These are phyloP conservation scores for Aptenodytes forsteri DNA, from an alignment of 2,113 vertebrate species.

Conservation along the genomic window DNA sequence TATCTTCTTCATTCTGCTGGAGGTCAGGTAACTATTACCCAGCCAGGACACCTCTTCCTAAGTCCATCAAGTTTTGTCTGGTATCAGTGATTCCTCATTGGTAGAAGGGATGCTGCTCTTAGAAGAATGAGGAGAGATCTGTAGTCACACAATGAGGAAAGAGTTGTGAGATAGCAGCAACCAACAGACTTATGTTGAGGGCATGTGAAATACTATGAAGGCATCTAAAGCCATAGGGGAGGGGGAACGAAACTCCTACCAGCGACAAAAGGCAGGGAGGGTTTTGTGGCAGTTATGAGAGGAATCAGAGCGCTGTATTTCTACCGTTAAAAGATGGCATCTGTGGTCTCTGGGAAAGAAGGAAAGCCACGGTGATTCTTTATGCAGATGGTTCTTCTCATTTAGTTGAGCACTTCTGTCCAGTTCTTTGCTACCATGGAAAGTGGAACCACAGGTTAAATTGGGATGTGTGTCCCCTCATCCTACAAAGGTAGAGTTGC, in stretches of 20 bases:
- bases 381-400: neutral
- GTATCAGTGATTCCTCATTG: neutral
- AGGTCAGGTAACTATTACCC: neutral
- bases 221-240: fast-evolving
- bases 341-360: neutral
- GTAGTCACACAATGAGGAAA: neutral
- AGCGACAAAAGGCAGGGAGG: neutral
- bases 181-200: neutral
- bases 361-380: neutral
- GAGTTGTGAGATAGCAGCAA: neutral
- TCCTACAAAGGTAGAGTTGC: neutral
- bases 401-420: neutral
- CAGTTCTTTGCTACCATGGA: neutral
- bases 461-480: fast-evolving
- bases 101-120: neutral
- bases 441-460: neutral
- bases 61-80: neutral
- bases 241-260: neutral
- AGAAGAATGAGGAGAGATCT: neutral
- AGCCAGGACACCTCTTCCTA: neutral
- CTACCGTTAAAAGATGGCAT: neutral
- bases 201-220: neutral
- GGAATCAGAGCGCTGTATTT: neutral
- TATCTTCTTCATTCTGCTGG: neutral
- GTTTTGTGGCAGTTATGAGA: neutral